Evolutionary conservation across 2,888 invertebrate species (phyloP).

Genomic region (Chymomyza procnemis): DNA sequence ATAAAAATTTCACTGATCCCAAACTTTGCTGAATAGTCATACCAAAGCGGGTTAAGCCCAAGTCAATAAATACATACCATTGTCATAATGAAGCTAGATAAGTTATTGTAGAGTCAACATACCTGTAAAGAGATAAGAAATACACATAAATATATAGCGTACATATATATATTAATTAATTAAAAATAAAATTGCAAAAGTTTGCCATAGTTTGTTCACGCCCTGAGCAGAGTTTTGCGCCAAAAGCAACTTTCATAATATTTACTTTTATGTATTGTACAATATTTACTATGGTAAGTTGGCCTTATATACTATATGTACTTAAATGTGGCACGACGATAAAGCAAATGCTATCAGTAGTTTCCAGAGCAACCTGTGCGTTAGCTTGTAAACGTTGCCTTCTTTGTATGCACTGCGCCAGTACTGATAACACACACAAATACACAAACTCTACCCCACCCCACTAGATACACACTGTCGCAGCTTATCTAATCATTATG

Average conservation of each 20-base stretch:
- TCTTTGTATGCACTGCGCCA: neutral
- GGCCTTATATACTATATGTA: neutral
- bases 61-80: neutral
- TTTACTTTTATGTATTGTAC: neutral
- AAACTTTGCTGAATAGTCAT: too few relatives aligned
- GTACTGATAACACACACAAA: neutral
- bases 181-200: neutral
- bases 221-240: neutral
- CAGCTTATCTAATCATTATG: neutral
- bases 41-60: too few relatives aligned
- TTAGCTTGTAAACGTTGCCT: neutral
- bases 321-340: neutral
- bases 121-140: neutral
- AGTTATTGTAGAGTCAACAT: neutral
- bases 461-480: neutral
- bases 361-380: neutral
- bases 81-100: neutral
- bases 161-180: neutral
- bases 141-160: neutral
- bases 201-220: neutral
- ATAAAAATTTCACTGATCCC: too few relatives aligned
- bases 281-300: neutral
- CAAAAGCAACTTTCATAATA: neutral
- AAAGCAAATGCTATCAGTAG: neutral
- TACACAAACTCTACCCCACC: neutral